Percentiles rank a stretch among this genome's conserved stretches.
phyloP scores from a whole-genome alignment of 1,140 invertebrate species.

The Drosophila subobscura region DNA sequence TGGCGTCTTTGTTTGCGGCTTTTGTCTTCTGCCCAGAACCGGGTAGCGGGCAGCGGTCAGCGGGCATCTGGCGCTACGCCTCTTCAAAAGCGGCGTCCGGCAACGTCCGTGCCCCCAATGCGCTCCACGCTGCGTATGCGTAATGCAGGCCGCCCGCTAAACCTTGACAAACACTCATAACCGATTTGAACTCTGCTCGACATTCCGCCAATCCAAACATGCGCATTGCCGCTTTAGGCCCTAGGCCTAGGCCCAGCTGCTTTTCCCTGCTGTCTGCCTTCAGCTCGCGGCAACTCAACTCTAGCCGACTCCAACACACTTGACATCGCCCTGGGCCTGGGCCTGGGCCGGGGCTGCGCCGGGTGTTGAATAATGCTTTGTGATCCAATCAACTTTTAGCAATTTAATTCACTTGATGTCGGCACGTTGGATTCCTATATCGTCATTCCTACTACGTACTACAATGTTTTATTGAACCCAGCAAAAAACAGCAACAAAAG shows the following conservation, averaged over 20 bases:
- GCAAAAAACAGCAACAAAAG: constrained; percentile 8
- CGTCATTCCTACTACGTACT: constrained; percentile 45
- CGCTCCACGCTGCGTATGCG: constrained; percentile 54
- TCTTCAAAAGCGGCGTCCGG: constrained; percentile 1
- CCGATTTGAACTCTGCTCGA: constrained; percentile 37
- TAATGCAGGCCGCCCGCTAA: constrained; percentile 41
- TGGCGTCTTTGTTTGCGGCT: constrained; percentile 48
- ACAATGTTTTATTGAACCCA: constrained; percentile 75
- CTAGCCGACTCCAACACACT: constrained; percentile 48
- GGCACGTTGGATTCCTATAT: constrained; percentile 48
- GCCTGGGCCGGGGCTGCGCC: constrained; percentile 18
- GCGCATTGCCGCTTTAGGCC: too few relatives aligned
- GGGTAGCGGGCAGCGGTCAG: background rate
- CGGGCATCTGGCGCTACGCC: constrained; percentile 6
- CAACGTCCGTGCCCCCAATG: constrained; percentile 39
- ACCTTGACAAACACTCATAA: constrained; percentile 59
- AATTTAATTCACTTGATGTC: constrained; percentile 79
- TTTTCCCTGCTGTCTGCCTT: constrained; percentile 2
- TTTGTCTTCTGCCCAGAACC: constrained; percentile 47
- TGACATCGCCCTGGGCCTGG: constrained; percentile 51
- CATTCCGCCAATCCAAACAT: too few relatives aligned
- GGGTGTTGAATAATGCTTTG: constrained; percentile 80
- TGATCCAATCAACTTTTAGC: constrained; percentile 78
- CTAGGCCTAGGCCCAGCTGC: constrained; percentile 6
- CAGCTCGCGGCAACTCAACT: constrained; percentile 31